Conservation (phyloP, 2,797 vertebrate genomes). For the Cirrhinus mrigala region DNA sequence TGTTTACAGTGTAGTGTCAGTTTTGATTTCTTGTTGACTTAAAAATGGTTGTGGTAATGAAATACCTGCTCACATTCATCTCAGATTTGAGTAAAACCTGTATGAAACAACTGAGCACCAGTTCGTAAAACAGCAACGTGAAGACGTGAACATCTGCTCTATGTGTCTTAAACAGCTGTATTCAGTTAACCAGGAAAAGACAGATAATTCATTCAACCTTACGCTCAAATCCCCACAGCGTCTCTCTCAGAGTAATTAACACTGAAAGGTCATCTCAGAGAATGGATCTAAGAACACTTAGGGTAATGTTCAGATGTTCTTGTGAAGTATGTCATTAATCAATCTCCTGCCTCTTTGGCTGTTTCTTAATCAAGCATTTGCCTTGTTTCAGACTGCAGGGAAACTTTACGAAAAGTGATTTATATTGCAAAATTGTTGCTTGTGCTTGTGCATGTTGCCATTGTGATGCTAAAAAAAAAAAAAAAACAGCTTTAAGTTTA, state of each 20-base stretch:
- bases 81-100: not conserved
- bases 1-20: no score
- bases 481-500: not conserved
- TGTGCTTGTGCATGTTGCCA: not conserved
- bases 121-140: not conserved
- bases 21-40: not conserved
- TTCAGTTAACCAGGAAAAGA: constrained; percentile 9
- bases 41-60: not conserved
- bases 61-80: not conserved
- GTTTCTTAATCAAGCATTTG: not conserved
- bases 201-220: constrained; percentile 17
- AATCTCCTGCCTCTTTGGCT: constrained; percentile 14
- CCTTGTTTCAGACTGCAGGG: not conserved
- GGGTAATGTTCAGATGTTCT: constrained; percentile 23
- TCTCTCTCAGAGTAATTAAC: constrained; percentile 36
- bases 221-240: constrained; percentile 2
- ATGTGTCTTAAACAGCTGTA: constrained; percentile 1
- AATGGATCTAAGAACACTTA: constrained; percentile 18
- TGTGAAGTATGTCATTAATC: constrained; percentile 31
- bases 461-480: no score
- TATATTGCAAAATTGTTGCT: not conserved
- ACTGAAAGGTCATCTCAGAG: constrained; percentile 29
- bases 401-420: not conserved
- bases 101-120: not conserved
- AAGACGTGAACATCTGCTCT: constrained; percentile 10